Percentiles rank a stretch among this genome's conserved stretches.
Evolutionary conservation across 2,888 invertebrate genomes (phyloP).

Genomic region (Abrostola tripartita): DNA sequence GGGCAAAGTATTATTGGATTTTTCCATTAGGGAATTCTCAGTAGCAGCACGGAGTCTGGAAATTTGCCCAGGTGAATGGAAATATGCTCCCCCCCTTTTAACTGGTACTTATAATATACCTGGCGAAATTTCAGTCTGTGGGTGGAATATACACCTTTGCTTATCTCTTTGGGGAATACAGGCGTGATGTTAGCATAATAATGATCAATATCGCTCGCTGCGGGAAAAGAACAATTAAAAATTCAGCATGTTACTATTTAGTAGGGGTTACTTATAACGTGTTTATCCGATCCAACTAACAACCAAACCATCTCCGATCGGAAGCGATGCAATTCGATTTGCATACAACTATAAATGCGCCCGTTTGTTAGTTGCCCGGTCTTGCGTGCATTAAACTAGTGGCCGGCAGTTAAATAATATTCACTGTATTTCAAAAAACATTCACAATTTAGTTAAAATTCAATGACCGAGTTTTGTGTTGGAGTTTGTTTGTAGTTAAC

Average conservation of each 20-base stretch:
- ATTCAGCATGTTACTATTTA: background rate
- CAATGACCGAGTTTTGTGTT: constrained; percentile 5
- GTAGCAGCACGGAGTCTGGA: no score
- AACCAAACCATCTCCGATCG: constrained; percentile 13
- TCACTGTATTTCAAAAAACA: constrained; percentile 22
- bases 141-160: no score
- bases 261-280: background rate
- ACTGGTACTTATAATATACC: no score
- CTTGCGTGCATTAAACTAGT: constrained; percentile 23
- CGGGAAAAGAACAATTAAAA: no score
- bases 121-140: no score
- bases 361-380: constrained; percentile 34
- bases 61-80: no score
- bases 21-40: no score
- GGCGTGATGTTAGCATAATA: no score
- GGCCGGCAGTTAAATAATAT: constrained; percentile 32
- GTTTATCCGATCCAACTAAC: constrained; percentile 8
- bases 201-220: no score
- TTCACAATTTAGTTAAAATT: constrained; percentile 21
- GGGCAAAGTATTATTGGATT: no score
- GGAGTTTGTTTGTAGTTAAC: constrained; percentile 2
- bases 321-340: constrained; percentile 49
- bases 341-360: constrained; percentile 47
- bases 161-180: no score
- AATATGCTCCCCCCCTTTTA: no score